Evolutionary conservation across 2,797 vertebrate genomes (phyloP), one percentile per base, ranked within the genome.

Genomic region (Betta splendens): DNA sequence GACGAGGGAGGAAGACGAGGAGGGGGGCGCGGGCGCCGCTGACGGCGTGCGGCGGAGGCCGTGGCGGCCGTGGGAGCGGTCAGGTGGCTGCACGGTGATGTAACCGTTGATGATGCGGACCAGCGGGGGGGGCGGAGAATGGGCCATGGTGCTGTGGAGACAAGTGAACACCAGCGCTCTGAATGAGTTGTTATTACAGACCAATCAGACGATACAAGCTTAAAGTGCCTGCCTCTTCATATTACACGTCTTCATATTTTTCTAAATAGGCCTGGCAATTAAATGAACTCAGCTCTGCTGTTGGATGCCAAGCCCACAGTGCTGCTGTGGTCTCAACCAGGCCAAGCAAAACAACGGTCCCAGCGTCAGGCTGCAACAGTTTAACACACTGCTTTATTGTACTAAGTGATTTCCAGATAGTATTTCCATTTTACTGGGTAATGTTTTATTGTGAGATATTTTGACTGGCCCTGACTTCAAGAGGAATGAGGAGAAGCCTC

Each of bases 91-190:
- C 0, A 94, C 85, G 0, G 93, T 92, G 81, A 93, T 89, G 82
- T 94, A 92, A 10, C 92, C 91, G 0, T 94, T 94, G 59, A 94
- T 91, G 79, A 94, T 89, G 43, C 81, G 92, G 36, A 93, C 91
- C 69, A 89, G 68, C 0, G 91, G 87, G 9, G 92, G 91, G 29
- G 86, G 90, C 0, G 89, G 88, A 2, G 91, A 86, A 67, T 89
- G 86, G 12, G 87, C 69, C 0, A 89, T 80, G 1, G 88, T 75
- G 64, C 94, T 94, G 84, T 5, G 47, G 75, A 46, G 31, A 43
- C n/a, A n/a, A n/a, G n/a, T n/a, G n/a, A n/a, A n/a, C n/a, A n/a
- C n/a, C n/a, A n/a, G n/a, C n/a, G n/a, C n/a, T n/a, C n/a, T n/a
- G n/a, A n/a, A n/a, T n/a, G n/a, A n/a, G n/a, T n/a, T n/a, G n/a